Evolutionary conservation across 2,113 vertebrate genomes (phyloP).

Genomic region (Odontophorus gujanensis): DNA sequence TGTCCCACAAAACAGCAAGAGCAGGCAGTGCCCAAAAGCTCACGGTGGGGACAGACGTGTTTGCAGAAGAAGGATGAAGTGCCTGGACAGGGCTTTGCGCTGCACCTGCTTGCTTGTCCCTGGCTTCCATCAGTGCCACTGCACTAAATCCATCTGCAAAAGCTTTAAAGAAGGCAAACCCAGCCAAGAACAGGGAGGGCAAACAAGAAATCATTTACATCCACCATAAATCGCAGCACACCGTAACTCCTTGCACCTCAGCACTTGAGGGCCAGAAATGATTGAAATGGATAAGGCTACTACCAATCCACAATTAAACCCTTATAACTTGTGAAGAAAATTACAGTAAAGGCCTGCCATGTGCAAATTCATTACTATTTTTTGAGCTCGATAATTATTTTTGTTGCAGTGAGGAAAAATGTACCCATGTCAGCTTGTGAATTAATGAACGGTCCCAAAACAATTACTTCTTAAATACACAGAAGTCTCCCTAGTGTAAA

Average conservation of each 20-base stretch:
- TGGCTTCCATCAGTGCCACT: conserved; percentile 60
- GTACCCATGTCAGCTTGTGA: conserved; percentile 26
- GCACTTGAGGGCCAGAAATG: background rate
- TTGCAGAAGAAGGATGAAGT: background rate
- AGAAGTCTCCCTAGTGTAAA: conserved; percentile 69
- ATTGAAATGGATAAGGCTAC: background rate
- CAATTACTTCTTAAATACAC: conserved; percentile 76
- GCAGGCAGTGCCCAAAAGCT: fast-evolving
- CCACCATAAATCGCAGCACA: conserved; percentile 35
- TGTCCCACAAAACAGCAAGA: background rate
- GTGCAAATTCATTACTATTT: background rate
- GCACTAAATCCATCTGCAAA: conserved; percentile 4
- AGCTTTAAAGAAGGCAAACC: background rate
- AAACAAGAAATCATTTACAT: conserved; percentile 43
- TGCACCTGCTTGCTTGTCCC: conserved; percentile 31
- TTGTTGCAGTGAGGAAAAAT: conserved; percentile 36
- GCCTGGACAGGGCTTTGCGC: background rate
- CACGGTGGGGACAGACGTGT: background rate
- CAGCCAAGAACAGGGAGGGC: conserved; percentile 28
- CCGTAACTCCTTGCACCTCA: conserved; percentile 25
- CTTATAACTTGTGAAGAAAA: conserved; percentile 18
- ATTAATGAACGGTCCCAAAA: conserved; percentile 72
- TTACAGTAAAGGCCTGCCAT: background rate
- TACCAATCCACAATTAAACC: conserved; percentile 28
- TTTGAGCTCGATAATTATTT: conserved; percentile 45